phyloP scores from a whole-genome alignment of 2,113 vertebrate species.

The Centrocercus urophasianus region DNA sequence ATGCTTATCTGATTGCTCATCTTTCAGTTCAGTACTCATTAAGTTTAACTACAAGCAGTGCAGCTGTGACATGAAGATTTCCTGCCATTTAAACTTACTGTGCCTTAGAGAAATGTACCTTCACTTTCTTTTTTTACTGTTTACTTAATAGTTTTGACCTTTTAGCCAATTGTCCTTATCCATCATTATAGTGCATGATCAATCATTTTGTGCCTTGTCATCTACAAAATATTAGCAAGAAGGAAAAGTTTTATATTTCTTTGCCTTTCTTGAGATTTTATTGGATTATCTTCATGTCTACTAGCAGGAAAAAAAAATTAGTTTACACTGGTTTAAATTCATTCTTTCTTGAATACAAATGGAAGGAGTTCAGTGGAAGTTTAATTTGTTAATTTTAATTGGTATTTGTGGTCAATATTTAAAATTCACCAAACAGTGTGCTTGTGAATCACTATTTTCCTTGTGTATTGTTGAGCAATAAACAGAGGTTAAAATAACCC shows the following conservation, averaged over 20 bases:
- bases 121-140: conserved; percentile 59
- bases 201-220: conserved; percentile 73
- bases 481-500: neutral
- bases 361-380: neutral
- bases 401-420: neutral
- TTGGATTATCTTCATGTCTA: conserved; percentile 21
- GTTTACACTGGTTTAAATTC: neutral
- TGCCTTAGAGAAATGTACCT: conserved; percentile 52
- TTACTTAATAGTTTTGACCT: conserved; percentile 82
- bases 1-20: neutral
- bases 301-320: neutral
- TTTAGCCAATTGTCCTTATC: conserved; percentile 80
- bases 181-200: conserved; percentile 75
- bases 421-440: neutral
- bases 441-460: neutral
- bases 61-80: conserved; percentile 20
- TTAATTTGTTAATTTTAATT: neutral
- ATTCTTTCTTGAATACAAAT: neutral
- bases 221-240: conserved; percentile 68
- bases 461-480: neutral
- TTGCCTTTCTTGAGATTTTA: conserved; percentile 28
- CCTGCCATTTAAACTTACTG: conserved; percentile 41
- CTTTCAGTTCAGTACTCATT: neutral
- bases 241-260: conserved; percentile 39
- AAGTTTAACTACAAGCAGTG: neutral